Evolutionary conservation across 2,888 invertebrate genomes (phyloP).

Genomic region (Eupithecia inturbata): DNA sequence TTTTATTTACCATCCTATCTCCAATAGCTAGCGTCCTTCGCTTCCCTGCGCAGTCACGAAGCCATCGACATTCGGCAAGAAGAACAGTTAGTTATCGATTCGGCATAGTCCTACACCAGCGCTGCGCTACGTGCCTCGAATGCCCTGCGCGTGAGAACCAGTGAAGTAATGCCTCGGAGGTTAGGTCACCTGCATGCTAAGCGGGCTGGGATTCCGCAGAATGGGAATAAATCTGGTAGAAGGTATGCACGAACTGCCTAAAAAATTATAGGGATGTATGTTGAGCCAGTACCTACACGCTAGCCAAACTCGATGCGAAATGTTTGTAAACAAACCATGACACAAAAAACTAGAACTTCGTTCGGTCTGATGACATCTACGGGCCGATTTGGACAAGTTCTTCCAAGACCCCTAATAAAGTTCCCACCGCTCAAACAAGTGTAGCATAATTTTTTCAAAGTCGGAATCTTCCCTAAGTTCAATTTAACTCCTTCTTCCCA

Average conservation of each 20-base stretch:
- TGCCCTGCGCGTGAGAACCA: constrained; percentile 75
- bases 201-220: constrained; percentile 37
- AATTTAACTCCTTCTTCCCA: too few species aligned
- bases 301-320: too few species aligned
- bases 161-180: constrained; percentile 59
- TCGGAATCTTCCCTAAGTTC: too few species aligned
- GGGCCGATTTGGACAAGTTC: too few species aligned
- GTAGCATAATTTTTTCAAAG: too few species aligned
- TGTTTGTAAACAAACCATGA: too few species aligned
- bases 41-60: constrained; percentile 40
- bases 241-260: not conserved
- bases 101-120: constrained; percentile 71
- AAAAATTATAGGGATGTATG: not conserved
- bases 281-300: not conserved
- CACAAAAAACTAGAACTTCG: too few species aligned
- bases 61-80: constrained; percentile 70
- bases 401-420: too few species aligned
- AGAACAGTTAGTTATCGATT: constrained; percentile 81
- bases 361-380: too few species aligned
- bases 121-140: constrained; percentile 71
- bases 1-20: not conserved
- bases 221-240: constrained; percentile 22
- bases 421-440: too few species aligned
- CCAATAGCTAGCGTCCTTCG: not conserved
- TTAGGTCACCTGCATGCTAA: constrained; percentile 42